Percentiles rank a stretch among this genome's conserved stretches.
Evolutionary conservation across 2,113 vertebrate genomes (phyloP).

Genomic region (Asarcornis scutulata): DNA sequence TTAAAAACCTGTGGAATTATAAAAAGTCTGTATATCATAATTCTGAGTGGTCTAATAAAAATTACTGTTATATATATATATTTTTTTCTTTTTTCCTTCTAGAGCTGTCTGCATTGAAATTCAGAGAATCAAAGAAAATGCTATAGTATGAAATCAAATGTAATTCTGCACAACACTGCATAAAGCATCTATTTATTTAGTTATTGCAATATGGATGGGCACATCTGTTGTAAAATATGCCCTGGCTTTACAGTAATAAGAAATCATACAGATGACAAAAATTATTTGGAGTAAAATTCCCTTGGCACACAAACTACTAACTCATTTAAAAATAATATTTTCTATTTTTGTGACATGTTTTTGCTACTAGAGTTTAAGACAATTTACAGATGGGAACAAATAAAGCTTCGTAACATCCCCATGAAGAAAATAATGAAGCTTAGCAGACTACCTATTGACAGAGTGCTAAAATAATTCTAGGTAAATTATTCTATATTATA

Average conservation of each 20-base stretch:
- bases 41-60: background rate
- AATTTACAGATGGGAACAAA: background rate
- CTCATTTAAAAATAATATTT: background rate
- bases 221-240: background rate
- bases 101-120: background rate
- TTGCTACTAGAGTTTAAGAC: background rate
- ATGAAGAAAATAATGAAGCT: background rate
- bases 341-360: background rate
- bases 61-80: too few species aligned
- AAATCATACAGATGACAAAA: background rate
- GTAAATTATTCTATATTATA: background rate
- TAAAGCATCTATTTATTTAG: background rate
- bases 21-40: background rate
- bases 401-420: background rate
- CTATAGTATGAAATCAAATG: background rate
- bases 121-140: background rate
- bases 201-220: background rate
- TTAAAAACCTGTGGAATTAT: background rate
- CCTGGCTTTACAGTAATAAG: background rate
- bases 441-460: background rate
- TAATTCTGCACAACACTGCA: background rate
- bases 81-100: background rate
- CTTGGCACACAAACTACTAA: background rate
- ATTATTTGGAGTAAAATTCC: background rate
- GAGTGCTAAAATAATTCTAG: background rate